Conservation (phyloP, 2,888 invertebrate genomes). For the Melanostoma mellinum region DNA sequence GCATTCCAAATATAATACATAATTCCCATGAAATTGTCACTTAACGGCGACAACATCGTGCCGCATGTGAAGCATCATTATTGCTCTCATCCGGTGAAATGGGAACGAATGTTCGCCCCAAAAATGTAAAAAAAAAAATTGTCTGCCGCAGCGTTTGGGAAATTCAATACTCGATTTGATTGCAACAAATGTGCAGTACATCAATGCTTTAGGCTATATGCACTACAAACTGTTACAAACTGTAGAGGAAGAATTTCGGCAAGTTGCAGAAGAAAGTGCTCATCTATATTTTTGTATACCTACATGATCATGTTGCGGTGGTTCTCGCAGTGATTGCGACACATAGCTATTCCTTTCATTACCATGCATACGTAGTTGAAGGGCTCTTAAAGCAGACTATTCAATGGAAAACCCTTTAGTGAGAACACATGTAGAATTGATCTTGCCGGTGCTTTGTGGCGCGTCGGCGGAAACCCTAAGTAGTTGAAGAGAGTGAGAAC, state of each 20-base stretch:
- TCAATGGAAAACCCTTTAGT: too few relatives aligned
- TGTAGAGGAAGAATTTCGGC: not conserved
- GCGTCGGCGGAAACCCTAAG: too few relatives aligned
- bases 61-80: constrained; percentile 62
- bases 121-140: constrained; percentile 11
- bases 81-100: constrained; percentile 47
- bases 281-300: constrained; percentile 22
- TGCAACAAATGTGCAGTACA: constrained; percentile 56
- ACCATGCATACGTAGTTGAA: too few relatives aligned
- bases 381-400: too few relatives aligned
- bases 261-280: constrained; percentile 35
- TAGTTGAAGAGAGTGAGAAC: constrained; percentile 9
- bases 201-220: constrained; percentile 15
- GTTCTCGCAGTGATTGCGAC: too few relatives aligned
- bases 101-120: constrained; percentile 13
- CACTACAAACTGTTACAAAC: constrained; percentile 20
- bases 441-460: too few relatives aligned
- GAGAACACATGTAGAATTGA: too few relatives aligned
- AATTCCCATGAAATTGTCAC: constrained; percentile 69
- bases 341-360: too few relatives aligned
- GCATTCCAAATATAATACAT: constrained; percentile 58
- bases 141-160: constrained; percentile 24
- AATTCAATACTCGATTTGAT: constrained; percentile 59
- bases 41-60: constrained; percentile 55
- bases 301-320: too few relatives aligned